phyloP scores from a whole-genome alignment of 2,113 vertebrate species.

The Charadrius vociferus region DNA sequence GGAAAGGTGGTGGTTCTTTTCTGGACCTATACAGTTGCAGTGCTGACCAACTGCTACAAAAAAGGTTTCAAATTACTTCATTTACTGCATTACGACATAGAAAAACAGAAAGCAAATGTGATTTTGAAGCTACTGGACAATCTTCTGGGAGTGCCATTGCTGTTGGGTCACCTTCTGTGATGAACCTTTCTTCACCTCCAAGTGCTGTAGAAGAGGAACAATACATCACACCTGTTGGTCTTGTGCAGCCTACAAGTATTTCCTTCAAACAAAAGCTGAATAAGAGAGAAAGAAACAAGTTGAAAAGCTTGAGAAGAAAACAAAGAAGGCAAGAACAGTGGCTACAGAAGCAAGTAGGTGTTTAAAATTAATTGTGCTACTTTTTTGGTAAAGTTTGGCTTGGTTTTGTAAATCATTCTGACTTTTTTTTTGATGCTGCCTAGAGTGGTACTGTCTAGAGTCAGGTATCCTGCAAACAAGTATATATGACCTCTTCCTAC shows the following conservation, averaged over 20 bases:
- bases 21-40: conserved; percentile 1
- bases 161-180: conserved; percentile 32
- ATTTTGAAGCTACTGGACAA: conserved; percentile 62
- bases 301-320: conserved; percentile 83
- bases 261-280: conserved; percentile 70
- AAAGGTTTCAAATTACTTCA: conserved; percentile 50
- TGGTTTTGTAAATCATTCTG: not conserved
- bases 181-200: conserved; percentile 45
- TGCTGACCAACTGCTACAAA: conserved; percentile 47
- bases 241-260: not conserved
- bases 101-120: conserved; percentile 39
- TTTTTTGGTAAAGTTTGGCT: not conserved
- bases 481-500: not conserved
- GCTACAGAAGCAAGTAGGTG: conserved; percentile 77
- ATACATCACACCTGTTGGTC: not conserved
- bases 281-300: conserved; percentile 82
- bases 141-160: conserved; percentile 1
- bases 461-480: not conserved
- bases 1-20: conserved; percentile 27
- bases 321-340: conserved; percentile 79
- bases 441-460: not conserved
- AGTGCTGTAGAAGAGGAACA: conserved; percentile 47
- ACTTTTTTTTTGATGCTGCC: not conserved
- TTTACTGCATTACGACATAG: conserved; percentile 36
- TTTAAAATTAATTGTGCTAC: not conserved